These are phyloP conservation scores for Oenanthe oenanthe DNA, from an alignment of 2,113 vertebrate species.

Conservation along the genomic window DNA sequence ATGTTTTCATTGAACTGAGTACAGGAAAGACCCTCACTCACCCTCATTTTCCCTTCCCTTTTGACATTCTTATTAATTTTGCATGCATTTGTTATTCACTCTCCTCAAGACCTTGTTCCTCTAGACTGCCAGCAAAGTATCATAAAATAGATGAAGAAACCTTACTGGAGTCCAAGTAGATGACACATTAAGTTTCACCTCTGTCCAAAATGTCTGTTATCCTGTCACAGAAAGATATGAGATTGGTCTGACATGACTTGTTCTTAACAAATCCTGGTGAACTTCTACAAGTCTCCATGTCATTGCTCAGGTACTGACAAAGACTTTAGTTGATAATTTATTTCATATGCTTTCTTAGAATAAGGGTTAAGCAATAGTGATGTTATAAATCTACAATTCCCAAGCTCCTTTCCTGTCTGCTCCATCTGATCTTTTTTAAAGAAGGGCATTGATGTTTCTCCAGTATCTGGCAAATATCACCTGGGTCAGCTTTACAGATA, in stretches of 20 bases:
- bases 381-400: neutral
- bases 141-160: neutral
- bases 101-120: neutral
- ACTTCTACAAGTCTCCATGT: neutral
- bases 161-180: neutral
- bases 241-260: neutral
- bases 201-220: neutral
- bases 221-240: neutral
- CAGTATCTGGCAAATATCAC: neutral
- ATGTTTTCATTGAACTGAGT: neutral
- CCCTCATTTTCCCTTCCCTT: neutral
- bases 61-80: neutral
- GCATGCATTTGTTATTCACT: neutral
- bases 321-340: neutral
- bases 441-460: neutral
- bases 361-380: neutral
- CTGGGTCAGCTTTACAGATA: neutral
- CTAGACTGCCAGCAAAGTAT: neutral
- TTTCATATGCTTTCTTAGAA: neutral
- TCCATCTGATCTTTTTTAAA: neutral
- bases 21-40: neutral
- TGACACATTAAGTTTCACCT: conserved; percentile 6
- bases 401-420: neutral
- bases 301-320: neutral
- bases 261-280: neutral